Evolutionary conservation across 2,888 invertebrate species (phyloP), one percentile per base, ranked within the genome.

Genomic region (Polymixis lichenea): DNA sequence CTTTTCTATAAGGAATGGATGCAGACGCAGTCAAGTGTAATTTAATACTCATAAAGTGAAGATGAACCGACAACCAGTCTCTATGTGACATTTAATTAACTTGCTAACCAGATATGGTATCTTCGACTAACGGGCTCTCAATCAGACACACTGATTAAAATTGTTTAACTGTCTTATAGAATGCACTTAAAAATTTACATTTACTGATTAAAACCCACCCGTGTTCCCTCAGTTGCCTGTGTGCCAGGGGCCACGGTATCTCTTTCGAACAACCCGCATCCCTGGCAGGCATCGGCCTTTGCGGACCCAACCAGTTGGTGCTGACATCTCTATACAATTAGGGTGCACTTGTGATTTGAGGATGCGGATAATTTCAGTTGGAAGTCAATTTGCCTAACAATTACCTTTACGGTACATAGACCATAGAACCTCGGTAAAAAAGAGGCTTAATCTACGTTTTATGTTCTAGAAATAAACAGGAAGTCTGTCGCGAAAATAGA

Each of bases 31-130:
- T 71, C 9, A 55, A 25, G 17, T 71, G 15, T 68, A 51, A 69
- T 74, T 71, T 69, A n/a, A 61, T 28, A 46, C 22, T 19, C 19
- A 46, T 72, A 43, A 64, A 51, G 17, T 46, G 13, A 75, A 64
- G 64, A 65, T 43, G 25, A 64, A 43, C 25, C 49, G 68, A 55
- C 28, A 58, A 70, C 43, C 17, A 62, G 65, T 58, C 65, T 43
- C 38, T 62, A n/a, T 43, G 51, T 61, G 51, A 69, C 53, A 32
- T 69, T 32, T 51, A 38, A 61, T 58, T 56, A 65, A 66, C 38
- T 78, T 82, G 78, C 68, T 55, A 53, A 75, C 60, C 64, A n/a
- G 58, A 68, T 68, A 74, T 51, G 13, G 46, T 32, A 51, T 58
- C 32, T 53, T 19, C 25, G 4, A 62, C 32, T 11, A 58, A 51